A percentile compares a stretch with the other conserved stretches of the same genome.
These are phyloP conservation scores for Accipiter virgatus DNA, from an alignment of 2,113 vertebrate genomes.

Conservation along the genomic window DNA sequence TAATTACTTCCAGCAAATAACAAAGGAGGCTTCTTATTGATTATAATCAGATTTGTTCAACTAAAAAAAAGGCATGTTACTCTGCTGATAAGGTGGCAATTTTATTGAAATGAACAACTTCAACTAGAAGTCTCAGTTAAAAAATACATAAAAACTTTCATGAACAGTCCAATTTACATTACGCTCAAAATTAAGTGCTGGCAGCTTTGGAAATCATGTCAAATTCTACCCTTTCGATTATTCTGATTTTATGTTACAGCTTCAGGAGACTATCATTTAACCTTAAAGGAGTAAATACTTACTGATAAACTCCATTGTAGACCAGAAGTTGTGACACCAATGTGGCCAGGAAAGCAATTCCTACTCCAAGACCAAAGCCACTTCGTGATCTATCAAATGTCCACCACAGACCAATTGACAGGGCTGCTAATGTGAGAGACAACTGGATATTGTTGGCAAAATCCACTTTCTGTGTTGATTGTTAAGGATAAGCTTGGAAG, in stretches of 20 bases:
- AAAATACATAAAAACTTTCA: background rate
- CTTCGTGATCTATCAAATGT: constrained; percentile 93
- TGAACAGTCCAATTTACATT: background rate
- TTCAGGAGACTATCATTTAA: background rate
- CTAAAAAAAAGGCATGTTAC: background rate
- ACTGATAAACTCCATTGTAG: constrained; percentile 96
- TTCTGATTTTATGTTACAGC: background rate
- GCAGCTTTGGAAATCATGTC: background rate
- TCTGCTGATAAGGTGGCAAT: background rate
- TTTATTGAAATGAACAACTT: background rate
- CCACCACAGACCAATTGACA: constrained; percentile 98
- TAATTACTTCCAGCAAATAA: background rate
- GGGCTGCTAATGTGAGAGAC: constrained; percentile 90
- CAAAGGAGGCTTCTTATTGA: background rate
- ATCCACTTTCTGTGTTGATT: constrained; percentile 87
- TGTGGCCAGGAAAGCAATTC: constrained; percentile 89
- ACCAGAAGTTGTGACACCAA: constrained; percentile 90
- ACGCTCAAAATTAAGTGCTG: background rate
- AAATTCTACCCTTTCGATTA: background rate
- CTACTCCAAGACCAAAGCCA: constrained; percentile 90
- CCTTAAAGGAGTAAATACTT: constrained; percentile 62
- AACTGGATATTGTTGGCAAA: constrained; percentile 96
- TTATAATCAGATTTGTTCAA: background rate
- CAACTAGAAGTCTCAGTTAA: background rate
- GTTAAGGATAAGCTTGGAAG: constrained; percentile 78